Conservation (phyloP, 2,797 vertebrate species). For the Leptoclinus maculatus region DNA sequence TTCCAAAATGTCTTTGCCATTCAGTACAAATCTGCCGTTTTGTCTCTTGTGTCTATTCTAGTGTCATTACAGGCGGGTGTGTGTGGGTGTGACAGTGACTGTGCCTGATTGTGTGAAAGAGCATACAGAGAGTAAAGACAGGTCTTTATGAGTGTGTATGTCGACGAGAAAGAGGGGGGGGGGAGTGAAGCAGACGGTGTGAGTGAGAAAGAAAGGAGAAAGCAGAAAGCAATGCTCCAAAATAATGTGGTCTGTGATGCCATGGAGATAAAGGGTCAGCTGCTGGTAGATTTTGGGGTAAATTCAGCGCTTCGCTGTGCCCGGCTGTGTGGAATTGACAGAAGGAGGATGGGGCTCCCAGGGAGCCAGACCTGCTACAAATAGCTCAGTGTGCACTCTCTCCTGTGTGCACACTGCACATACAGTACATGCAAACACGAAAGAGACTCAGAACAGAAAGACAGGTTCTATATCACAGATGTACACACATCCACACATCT, state of each 20-base stretch:
- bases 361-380: slow-evolving; percentile 81
- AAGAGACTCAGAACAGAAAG: slow-evolving; percentile 41
- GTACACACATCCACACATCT: slow-evolving; percentile 41
- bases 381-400: slow-evolving; percentile 71
- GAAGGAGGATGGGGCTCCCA: slow-evolving; percentile 82
- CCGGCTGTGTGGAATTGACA: slow-evolving; percentile 71
- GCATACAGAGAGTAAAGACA: slow-evolving; percentile 52
- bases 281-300: slow-evolving; percentile 77
- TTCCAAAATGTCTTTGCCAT: slow-evolving; percentile 24
- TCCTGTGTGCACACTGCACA: slow-evolving; percentile 30
- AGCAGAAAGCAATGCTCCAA: slow-evolving; percentile 14
- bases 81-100: slow-evolving; percentile 60
- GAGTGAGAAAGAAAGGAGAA: slow-evolving; percentile 36
- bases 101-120: slow-evolving; percentile 55
- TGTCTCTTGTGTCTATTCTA: slow-evolving; percentile 49
- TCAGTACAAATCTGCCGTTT: slow-evolving; percentile 39
- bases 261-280: slow-evolving; percentile 70
- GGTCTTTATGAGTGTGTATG: slow-evolving; percentile 39
- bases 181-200: slow-evolving; percentile 24
- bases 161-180: neutral
- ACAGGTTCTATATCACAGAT: slow-evolving; percentile 52
- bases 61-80: slow-evolving; percentile 52
- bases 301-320: slow-evolving; percentile 68
- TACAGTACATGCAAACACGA: slow-evolving; percentile 53
- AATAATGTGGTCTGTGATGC: slow-evolving; percentile 59